Evolutionary conservation across 1,140 invertebrate species (phyloP).

Genomic region (Drosophila sucinea): DNA sequence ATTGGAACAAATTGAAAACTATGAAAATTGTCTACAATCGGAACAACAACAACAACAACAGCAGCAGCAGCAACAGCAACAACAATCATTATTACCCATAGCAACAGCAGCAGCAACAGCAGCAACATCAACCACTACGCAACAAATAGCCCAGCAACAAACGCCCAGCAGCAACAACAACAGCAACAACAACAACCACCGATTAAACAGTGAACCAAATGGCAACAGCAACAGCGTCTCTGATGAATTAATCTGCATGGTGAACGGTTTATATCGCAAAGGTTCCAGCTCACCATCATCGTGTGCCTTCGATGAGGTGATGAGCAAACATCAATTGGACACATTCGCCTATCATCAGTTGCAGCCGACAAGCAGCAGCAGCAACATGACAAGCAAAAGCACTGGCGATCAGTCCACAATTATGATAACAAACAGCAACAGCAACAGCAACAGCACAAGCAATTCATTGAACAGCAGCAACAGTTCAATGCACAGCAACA

Average conservation of each 20-base stretch:
- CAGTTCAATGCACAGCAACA: conserved; percentile 52
- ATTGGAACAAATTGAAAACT: conserved; percentile 83
- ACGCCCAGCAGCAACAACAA: conserved; percentile 56
- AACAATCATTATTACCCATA: conserved; percentile 29
- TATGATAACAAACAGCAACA: conserved; percentile 35
- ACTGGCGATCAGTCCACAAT: conserved; percentile 13
- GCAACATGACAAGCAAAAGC: neutral
- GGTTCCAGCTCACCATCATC: conserved; percentile 70
- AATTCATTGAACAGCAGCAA: conserved; percentile 65
- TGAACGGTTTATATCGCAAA: conserved; percentile 66
- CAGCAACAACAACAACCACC: conserved; percentile 25
- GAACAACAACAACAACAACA: conserved; percentile 58
- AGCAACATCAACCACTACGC: conserved; percentile 16
- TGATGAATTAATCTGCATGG: conserved; percentile 64
- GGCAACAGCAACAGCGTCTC: conserved; percentile 50
- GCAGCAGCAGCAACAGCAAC: conserved; percentile 33
- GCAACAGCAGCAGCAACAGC: conserved; percentile 2
- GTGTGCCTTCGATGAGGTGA: conserved; percentile 66
- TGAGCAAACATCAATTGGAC: conserved; percentile 71
- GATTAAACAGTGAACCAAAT: conserved; percentile 44
- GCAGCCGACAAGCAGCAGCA: conserved; percentile 39
- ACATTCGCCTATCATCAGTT: conserved; percentile 72
- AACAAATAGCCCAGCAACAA: conserved; percentile 62
- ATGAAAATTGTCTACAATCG: conserved; percentile 74
- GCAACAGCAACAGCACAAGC: conserved; percentile 37